phyloP scores from a whole-genome alignment of 2,113 vertebrate genomes.

The Saimiri boliviensis region DNA sequence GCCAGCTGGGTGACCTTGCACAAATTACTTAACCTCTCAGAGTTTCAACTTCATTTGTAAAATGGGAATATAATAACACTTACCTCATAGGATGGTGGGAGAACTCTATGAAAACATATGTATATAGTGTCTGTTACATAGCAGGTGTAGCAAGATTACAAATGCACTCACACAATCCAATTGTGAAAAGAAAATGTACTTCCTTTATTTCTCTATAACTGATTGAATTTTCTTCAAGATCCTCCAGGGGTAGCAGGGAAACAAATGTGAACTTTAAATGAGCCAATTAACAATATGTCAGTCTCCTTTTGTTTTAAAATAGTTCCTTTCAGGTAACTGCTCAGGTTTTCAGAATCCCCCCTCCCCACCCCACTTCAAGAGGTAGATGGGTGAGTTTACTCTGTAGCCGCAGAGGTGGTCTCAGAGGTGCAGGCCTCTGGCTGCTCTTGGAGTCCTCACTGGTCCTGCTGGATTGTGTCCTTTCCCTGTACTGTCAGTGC shows the following conservation, averaged over 20 bases:
- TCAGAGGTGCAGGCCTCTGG: background rate
- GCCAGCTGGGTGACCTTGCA: conserved; percentile 62
- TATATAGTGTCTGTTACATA: conserved; percentile 64
- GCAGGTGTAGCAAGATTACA: conserved; percentile 72
- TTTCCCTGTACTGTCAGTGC: background rate
- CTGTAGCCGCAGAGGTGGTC: background rate
- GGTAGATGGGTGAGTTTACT: background rate
- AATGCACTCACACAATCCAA: conserved; percentile 71
- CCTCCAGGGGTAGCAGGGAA: conserved; percentile 63
- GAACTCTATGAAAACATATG: conserved; percentile 68
- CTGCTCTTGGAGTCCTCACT: background rate
- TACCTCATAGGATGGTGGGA: conserved; percentile 50
- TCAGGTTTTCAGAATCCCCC: conserved; percentile 34
- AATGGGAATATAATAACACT: conserved; percentile 71
- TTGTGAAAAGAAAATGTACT: conserved; percentile 69
- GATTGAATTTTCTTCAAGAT: conserved; percentile 72
- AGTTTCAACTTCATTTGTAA: conserved; percentile 70
- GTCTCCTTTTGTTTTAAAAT: conserved; percentile 57
- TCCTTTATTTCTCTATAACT: conserved; percentile 74
- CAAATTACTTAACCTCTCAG: conserved; percentile 69
- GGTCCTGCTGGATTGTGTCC: background rate
- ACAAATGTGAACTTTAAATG: conserved; percentile 75
- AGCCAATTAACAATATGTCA: conserved; percentile 77
- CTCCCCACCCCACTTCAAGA: background rate
- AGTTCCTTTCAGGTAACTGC: conserved; percentile 65